Conservation (phyloP, 2,113 vertebrate species). For the Pelusios castaneus region DNA sequence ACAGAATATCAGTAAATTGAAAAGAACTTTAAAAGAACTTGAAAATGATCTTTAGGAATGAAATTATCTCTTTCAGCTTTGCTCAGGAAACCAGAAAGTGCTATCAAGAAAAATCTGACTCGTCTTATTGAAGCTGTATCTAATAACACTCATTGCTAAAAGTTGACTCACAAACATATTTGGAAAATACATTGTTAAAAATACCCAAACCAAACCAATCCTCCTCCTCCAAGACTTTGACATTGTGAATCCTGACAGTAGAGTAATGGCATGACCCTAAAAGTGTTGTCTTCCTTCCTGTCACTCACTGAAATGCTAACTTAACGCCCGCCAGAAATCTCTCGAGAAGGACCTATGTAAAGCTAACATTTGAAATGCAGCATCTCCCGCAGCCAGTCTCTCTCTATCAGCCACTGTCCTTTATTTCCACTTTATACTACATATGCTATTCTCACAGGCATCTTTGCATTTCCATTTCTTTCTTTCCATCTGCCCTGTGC, state of each 20-base stretch:
- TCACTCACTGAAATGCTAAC: conserved; percentile 3
- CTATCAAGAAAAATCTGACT: background rate
- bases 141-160: background rate
- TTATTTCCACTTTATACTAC: background rate
- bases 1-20: background rate
- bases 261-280: background rate
- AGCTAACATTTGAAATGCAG: background rate
- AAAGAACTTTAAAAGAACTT: background rate
- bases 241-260: background rate
- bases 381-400: background rate
- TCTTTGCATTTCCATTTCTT: background rate
- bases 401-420: background rate
- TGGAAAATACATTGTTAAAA: conserved; percentile 1
- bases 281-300: background rate
- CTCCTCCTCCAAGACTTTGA: background rate
- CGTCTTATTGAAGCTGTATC: background rate
- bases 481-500: background rate
- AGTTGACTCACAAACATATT: background rate
- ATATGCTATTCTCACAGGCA: background rate
- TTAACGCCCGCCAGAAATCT: background rate
- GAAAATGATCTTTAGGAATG: background rate
- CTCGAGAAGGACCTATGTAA: background rate
- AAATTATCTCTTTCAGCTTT: background rate
- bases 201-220: conserved; percentile 3
- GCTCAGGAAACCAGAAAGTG: background rate